A percentile compares a stretch with the other conserved stretches of the same genome.
Evolutionary conservation across 2,113 vertebrate genomes (phyloP).

Genomic region (Rhombomys opimus): DNA sequence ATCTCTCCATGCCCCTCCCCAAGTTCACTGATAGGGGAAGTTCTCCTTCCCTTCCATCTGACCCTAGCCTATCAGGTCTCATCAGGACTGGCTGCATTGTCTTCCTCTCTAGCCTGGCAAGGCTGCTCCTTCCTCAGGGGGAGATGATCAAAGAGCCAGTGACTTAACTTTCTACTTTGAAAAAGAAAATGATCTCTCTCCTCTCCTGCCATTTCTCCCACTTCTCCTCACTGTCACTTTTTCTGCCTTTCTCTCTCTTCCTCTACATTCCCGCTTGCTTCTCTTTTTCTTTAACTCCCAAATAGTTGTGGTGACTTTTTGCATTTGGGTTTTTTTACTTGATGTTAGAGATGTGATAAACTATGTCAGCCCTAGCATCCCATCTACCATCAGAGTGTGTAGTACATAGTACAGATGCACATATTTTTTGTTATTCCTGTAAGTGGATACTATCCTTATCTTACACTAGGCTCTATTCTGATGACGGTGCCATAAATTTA

Average conservation of each 20-base stretch:
- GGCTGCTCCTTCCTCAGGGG: too few species aligned
- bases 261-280: not conserved
- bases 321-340: not conserved
- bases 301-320: not conserved
- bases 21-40: too few species aligned
- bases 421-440: not conserved
- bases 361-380: not conserved
- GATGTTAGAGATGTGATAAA: not conserved
- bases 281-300: not conserved
- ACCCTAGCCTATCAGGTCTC: too few species aligned
- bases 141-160: too few species aligned
- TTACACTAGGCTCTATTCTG: not conserved
- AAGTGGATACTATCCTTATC: not conserved
- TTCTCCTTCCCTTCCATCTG: too few species aligned
- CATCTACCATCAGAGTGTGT: not conserved
- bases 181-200: not conserved
- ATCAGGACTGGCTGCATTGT: too few species aligned
- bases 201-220: rapidly evolving
- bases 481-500: not conserved
- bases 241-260: not conserved
- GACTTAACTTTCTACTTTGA: not conserved
- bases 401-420: not conserved
- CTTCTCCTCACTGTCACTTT: not conserved
- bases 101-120: too few species aligned
- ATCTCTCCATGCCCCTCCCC: too few species aligned